These are phyloP conservation scores for Drosophila bocqueti DNA, from an alignment of 1,140 invertebrate species.

Conservation along the genomic window DNA sequence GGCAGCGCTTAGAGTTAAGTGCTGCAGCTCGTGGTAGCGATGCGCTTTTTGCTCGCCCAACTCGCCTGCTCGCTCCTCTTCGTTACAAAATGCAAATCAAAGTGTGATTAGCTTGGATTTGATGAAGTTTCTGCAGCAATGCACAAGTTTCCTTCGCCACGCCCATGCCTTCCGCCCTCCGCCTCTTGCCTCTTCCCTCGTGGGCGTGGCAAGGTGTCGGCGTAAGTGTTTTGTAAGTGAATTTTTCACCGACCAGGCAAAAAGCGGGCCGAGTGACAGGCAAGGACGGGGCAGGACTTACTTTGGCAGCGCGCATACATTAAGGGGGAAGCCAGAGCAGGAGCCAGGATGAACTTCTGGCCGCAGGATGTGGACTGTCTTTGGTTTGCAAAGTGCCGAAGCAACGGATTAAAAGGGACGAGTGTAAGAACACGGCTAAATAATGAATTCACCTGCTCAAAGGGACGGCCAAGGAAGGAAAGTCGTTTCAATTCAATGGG, in stretches of 20 bases:
- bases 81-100: constrained; percentile 79
- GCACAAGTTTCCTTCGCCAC: constrained; percentile 64
- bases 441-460: constrained; percentile 43
- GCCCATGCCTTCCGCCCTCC: background rate
- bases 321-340: constrained; percentile 15
- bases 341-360: constrained; percentile 38
- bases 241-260: constrained; percentile 53
- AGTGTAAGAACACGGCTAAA: constrained; percentile 39
- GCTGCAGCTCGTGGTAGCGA: constrained; percentile 58
- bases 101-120: constrained; percentile 83
- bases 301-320: constrained; percentile 64
- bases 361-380: constrained; percentile 53
- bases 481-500: constrained; percentile 2
- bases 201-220: constrained; percentile 60
- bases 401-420: constrained; percentile 12
- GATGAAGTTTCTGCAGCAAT: constrained; percentile 79
- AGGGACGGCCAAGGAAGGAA: background rate
- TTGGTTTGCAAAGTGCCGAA: constrained; percentile 39
- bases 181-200: background rate
- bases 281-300: constrained; percentile 43
- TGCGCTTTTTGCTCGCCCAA: constrained; percentile 67
- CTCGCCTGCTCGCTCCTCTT: constrained; percentile 41
- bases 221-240: constrained; percentile 79
- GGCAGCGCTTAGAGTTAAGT: constrained; percentile 73
- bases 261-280: constrained; percentile 43